Conservation (phyloP, 2,797 vertebrate genomes). For the Peromyscus aztecus region DNA sequence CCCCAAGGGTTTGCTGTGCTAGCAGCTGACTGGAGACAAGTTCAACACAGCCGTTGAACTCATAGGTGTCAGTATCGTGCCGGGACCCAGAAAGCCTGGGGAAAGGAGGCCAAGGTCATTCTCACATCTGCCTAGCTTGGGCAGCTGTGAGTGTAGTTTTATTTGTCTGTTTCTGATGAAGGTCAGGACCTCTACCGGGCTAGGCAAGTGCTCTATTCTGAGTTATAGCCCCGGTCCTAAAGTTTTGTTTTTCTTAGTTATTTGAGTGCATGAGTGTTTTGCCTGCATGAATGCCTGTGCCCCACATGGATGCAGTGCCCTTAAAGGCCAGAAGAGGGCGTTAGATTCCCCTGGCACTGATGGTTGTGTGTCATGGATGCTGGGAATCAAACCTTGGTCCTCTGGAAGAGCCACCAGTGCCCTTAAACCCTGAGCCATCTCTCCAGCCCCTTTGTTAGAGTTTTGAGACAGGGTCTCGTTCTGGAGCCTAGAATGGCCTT, state of each 20-base stretch:
- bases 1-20: conserved; percentile 28
- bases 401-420: neutral
- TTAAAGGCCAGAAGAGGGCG: neutral
- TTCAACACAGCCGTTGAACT: neutral
- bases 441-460: neutral
- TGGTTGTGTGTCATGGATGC: neutral
- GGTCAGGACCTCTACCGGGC: neutral
- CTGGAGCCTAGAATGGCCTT: neutral
- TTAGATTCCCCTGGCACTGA: neutral
- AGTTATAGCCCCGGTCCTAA: neutral
- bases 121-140: neutral
- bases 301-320: neutral
- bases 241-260: neutral
- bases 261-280: neutral
- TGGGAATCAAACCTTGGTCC: neutral
- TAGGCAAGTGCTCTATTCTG: neutral
- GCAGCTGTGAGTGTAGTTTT: neutral
- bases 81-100: conserved; percentile 2
- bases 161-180: neutral
- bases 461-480: neutral
- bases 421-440: neutral
- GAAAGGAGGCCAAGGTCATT: neutral
- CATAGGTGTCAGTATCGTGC: conserved; percentile 21
- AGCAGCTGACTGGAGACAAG: neutral
- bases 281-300: neutral